phyloP scores from a whole-genome alignment of 2,888 invertebrate species.

The Abrostola tripartita region DNA sequence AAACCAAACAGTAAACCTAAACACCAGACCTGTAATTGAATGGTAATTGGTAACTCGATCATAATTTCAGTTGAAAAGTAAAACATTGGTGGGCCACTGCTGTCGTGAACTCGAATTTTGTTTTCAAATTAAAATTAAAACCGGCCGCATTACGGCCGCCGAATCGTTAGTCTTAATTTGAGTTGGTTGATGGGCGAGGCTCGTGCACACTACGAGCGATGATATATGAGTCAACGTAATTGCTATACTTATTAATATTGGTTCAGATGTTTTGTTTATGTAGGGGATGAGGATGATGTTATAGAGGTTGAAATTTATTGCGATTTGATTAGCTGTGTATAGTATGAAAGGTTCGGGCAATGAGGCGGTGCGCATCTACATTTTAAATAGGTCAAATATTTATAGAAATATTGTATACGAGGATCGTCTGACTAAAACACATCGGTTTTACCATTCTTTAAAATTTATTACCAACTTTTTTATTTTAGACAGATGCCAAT shows the following conservation, averaged over 20 bases:
- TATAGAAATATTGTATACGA: too few relatives aligned
- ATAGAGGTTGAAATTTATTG: background rate
- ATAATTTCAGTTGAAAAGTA: slow-evolving; percentile 56
- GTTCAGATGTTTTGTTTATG: background rate
- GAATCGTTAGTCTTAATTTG: slow-evolving; percentile 87
- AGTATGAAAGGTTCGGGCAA: too few relatives aligned
- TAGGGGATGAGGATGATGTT: background rate
- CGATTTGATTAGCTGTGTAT: background rate
- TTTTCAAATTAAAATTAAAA: slow-evolving; percentile 85
- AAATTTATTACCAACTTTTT: too few relatives aligned
- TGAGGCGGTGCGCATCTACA: too few relatives aligned
- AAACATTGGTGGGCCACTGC: slow-evolving; percentile 51
- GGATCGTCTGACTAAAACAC: too few relatives aligned
- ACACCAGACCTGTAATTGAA: slow-evolving; percentile 20
- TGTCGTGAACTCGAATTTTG: slow-evolving; percentile 79
- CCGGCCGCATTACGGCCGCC: slow-evolving; percentile 75
- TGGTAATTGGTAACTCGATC: slow-evolving; percentile 36
- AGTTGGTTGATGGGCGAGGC: slow-evolving; percentile 62
- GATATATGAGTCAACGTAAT: slow-evolving; percentile 13
- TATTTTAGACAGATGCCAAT: too few relatives aligned
- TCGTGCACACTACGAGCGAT: slow-evolving; percentile 30
- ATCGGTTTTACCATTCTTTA: too few relatives aligned
- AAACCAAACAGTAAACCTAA: too few relatives aligned
- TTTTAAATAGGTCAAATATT: too few relatives aligned
- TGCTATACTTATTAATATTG: slow-evolving; percentile 10